A percentile compares a stretch with the other conserved stretches of the same genome.
phyloP scores from a whole-genome alignment of 2,888 invertebrate species.

The Ctenicera cuprea region DNA sequence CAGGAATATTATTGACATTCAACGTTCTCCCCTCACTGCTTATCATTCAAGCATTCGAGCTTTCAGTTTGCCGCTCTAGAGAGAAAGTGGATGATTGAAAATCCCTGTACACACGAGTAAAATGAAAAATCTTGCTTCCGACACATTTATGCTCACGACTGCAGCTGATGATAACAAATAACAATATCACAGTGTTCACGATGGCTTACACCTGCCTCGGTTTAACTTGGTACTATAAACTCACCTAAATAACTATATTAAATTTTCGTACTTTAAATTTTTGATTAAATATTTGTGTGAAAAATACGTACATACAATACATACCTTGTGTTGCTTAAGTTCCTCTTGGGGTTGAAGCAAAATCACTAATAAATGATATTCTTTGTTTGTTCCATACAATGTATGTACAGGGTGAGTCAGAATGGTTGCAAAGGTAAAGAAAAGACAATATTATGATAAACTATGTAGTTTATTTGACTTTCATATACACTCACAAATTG shows the following conservation, averaged over 20 bases:
- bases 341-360: too few relatives aligned
- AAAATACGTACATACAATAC: not conserved
- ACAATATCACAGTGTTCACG: slow-evolving; percentile 37
- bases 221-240: not conserved
- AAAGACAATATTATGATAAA: slow-evolving; percentile 70
- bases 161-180: slow-evolving; percentile 49
- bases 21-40: not conserved
- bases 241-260: slow-evolving; percentile 11
- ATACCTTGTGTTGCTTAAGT: not conserved
- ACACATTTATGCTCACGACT: slow-evolving; percentile 39
- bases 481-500: slow-evolving; percentile 75
- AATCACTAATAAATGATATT: too few relatives aligned
- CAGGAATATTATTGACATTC: not conserved
- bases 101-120: slow-evolving; percentile 41
- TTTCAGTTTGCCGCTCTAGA: slow-evolving; percentile 25
- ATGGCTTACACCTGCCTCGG: slow-evolving; percentile 37
- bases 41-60: not conserved
- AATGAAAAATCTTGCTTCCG: slow-evolving; percentile 46
- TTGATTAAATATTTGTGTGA: not conserved
- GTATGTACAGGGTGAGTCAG: not conserved
- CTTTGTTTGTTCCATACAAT: too few relatives aligned
- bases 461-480: slow-evolving; percentile 75
- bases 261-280: not conserved
- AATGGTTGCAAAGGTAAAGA: slow-evolving; percentile 26
- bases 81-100: slow-evolving; percentile 44